Percentiles rank a stretch among this genome's conserved stretches.
These are phyloP conservation scores for Mus spicilegus DNA, from an alignment of 2,113 vertebrate genomes.

Conservation along the genomic window DNA sequence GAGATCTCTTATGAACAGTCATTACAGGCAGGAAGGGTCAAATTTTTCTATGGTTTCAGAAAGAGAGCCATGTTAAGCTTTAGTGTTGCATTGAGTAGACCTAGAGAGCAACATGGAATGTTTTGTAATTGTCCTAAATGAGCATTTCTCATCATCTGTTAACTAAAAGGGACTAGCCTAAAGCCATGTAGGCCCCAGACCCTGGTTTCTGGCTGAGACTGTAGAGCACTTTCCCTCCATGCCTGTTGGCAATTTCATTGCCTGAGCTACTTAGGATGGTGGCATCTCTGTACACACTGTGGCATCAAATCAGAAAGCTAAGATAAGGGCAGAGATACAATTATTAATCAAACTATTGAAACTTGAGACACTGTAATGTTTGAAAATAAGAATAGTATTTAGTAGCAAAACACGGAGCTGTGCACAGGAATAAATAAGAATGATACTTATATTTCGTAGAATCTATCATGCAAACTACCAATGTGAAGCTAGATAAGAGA, in stretches of 20 bases:
- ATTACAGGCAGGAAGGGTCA: not conserved
- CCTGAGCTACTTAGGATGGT: not conserved
- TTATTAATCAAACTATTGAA: not conserved
- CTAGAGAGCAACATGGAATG: not conserved
- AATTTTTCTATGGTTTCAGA: not conserved
- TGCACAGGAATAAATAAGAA: not conserved
- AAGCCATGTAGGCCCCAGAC: not conserved
- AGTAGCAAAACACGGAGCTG: not conserved
- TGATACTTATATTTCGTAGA: not conserved
- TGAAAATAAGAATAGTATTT: not conserved
- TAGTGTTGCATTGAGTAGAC: not conserved
- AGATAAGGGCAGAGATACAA: not conserved
- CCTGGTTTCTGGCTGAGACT: not conserved
- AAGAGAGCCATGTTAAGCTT: conserved; percentile 4
- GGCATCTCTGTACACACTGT: not conserved
- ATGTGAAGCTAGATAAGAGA: not conserved
- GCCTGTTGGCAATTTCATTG: fast-evolving
- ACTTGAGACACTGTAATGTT: not conserved
- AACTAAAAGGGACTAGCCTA: not conserved
- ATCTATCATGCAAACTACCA: not conserved
- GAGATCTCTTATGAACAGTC: not conserved
- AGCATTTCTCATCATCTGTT: not conserved
- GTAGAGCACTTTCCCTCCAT: not conserved
- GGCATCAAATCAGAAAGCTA: not conserved
- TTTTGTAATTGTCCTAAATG: not conserved